Conservation (phyloP, 2,797 vertebrate genomes). For the Notamacropus eugenii region DNA sequence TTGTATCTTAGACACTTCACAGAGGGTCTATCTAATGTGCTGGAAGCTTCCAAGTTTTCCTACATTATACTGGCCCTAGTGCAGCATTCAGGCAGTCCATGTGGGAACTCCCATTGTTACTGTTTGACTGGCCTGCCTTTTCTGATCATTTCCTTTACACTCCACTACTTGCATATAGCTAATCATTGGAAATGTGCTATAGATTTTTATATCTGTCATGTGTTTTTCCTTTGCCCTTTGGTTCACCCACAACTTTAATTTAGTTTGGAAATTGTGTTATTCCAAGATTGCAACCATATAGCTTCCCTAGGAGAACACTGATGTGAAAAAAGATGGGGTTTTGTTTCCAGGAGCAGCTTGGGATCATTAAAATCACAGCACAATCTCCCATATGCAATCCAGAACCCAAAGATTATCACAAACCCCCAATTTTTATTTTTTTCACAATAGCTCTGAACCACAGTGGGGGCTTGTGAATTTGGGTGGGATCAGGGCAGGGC, state of each 20-base stretch:
- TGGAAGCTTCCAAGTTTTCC: not conserved
- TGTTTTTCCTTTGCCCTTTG: not conserved
- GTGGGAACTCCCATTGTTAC: not conserved
- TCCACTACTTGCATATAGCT: not conserved
- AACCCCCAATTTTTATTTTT: not conserved
- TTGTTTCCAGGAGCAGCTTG: not conserved
- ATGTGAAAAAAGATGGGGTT: not conserved
- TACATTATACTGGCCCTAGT: not conserved
- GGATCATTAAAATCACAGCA: not conserved
- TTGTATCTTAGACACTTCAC: not conserved
- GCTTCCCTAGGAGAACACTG: not conserved
- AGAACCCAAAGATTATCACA: slow-evolving; percentile 1
- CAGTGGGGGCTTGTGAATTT: not conserved
- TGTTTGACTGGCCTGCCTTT: not conserved
- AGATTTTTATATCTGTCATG: not conserved
- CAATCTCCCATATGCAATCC: not conserved
- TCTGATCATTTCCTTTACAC: not conserved
- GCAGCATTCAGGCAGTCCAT: not conserved
- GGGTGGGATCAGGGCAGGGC: not conserved
- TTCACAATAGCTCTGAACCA: not conserved
- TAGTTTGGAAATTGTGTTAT: not conserved
- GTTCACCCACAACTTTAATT: not conserved
- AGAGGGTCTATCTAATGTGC: not conserved
- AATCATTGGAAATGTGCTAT: not conserved
- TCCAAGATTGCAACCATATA: not conserved